Conservation (phyloP, 2,797 vertebrate species). For the Myripristis murdjan region DNA sequence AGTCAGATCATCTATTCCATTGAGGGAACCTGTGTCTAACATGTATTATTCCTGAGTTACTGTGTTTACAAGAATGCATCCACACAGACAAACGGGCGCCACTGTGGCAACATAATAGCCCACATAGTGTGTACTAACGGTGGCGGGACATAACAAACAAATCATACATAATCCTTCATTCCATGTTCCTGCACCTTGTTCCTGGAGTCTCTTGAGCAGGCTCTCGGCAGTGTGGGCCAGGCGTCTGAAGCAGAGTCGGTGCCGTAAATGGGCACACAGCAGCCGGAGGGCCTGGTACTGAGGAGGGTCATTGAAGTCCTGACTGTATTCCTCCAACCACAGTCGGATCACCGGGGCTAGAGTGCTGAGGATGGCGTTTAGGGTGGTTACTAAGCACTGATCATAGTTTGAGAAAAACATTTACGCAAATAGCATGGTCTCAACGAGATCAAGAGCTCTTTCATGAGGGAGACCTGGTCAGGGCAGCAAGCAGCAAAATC, state of each 20-base stretch:
- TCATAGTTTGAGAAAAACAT: background rate
- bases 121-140: background rate
- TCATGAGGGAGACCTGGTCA: background rate
- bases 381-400: background rate
- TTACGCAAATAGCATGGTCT: background rate
- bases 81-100: background rate
- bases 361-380: constrained; percentile 56
- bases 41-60: no score
- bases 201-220: constrained; percentile 82
- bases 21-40: no score
- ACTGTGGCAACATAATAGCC: background rate
- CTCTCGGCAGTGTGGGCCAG: constrained; percentile 74
- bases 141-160: constrained; percentile 3
- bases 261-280: constrained; percentile 79
- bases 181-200: constrained; percentile 64
- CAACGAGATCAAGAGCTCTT: background rate
- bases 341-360: constrained; percentile 72
- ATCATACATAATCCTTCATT: background rate
- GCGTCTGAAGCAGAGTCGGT: constrained; percentile 75
- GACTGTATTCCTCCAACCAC: constrained; percentile 88
- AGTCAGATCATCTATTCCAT: no score
- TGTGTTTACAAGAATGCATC: no score
- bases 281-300: constrained; percentile 79
- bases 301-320: constrained; percentile 89
- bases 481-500: background rate